Conservation (phyloP, 1,140 invertebrate species). For the Matsumurasca onukii region DNA sequence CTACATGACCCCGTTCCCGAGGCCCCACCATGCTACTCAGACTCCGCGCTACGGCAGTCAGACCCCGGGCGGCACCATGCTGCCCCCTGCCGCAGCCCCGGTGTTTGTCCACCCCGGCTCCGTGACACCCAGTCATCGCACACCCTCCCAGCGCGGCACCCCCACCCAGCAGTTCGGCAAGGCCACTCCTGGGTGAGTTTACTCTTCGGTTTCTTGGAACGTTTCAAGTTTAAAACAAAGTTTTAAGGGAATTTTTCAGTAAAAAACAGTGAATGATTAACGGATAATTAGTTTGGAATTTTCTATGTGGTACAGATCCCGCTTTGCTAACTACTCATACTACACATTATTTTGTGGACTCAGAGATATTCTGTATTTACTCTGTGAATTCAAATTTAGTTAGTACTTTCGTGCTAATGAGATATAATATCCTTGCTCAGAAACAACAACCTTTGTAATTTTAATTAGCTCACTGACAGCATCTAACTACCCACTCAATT, state of each 20-base stretch:
- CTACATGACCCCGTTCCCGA: slow-evolving; percentile 85
- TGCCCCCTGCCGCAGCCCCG: slow-evolving; percentile 39
- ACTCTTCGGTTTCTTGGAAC: not conserved
- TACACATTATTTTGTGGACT: too few relatives aligned
- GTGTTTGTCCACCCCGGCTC: slow-evolving; percentile 61
- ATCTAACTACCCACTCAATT: too few relatives aligned
- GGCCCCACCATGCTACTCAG: slow-evolving; percentile 57
- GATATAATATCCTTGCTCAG: too few relatives aligned
- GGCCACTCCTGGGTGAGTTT: not conserved
- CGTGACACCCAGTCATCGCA: slow-evolving; percentile 47
- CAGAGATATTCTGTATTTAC: too few relatives aligned
- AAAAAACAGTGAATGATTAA: too few relatives aligned
- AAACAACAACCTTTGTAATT: too few relatives aligned
- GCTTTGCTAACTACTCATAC: too few relatives aligned
- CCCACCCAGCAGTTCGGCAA: slow-evolving; percentile 26
- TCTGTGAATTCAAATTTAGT: too few relatives aligned
- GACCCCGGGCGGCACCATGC: slow-evolving; percentile 20
- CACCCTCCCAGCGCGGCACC: slow-evolving; percentile 39
- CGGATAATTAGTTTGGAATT: too few relatives aligned
- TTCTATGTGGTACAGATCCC: too few relatives aligned
- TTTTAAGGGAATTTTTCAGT: not conserved
- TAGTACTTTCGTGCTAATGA: too few relatives aligned
- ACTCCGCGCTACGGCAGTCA: slow-evolving; percentile 61
- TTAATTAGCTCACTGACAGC: too few relatives aligned
- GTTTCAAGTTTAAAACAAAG: not conserved